These are phyloP conservation scores for Peromyscus polionotus DNA, from an alignment of 2,113 vertebrate species.

Conservation along the genomic window DNA sequence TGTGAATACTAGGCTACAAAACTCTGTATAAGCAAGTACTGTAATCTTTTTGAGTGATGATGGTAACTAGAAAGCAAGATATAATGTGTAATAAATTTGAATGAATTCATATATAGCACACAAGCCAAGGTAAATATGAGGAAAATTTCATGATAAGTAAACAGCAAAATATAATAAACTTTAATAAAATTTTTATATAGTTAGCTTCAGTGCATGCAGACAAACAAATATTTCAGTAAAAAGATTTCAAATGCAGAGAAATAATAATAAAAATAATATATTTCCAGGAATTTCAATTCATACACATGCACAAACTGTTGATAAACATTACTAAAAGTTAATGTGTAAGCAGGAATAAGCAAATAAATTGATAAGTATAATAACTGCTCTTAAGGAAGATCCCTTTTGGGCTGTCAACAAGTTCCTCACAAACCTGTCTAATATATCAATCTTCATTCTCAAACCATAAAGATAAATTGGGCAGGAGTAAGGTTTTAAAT, in stretches of 20 bases:
- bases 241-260: conserved; percentile 42
- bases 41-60: conserved; percentile 77
- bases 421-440: background rate
- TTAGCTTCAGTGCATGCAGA: conserved; percentile 33
- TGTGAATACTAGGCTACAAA: conserved; percentile 72
- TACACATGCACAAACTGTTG: background rate
- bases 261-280: conserved; percentile 43
- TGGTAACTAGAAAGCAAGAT: conserved; percentile 61
- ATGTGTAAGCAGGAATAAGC: background rate
- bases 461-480: background rate
- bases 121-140: conserved; percentile 71
- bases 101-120: conserved; percentile 56
- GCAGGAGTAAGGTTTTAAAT: background rate
- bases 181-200: conserved; percentile 65
- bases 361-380: conserved; percentile 36
- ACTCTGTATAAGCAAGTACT: conserved; percentile 48
- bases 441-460: background rate
- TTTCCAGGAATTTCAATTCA: conserved; percentile 47
- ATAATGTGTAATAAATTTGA: conserved; percentile 76
- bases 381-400: background rate
- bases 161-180: conserved; percentile 72
- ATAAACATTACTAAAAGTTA: conserved; percentile 26
- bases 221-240: conserved; percentile 73
- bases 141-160: conserved; percentile 60
- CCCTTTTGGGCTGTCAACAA: background rate